Percentiles rank a stretch among this genome's conserved stretches.
These are phyloP conservation scores for Aurelia aurita DNA, from an alignment of 30 jellyfish, hydroid and myxozoan genomes.

Conservation along the genomic window DNA sequence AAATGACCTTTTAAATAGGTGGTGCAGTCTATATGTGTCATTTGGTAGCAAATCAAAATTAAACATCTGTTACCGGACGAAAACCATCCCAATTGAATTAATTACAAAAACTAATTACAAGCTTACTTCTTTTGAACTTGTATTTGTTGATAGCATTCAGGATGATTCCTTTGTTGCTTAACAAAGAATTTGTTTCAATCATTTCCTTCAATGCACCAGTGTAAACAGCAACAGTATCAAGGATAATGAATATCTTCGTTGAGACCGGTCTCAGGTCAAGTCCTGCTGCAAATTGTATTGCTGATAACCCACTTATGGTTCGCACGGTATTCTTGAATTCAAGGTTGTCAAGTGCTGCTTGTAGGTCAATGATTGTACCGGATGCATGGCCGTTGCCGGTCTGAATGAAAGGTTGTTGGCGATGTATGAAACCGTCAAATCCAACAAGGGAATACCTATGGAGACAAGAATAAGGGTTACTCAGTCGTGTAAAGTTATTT, in stretches of 20 bases:
- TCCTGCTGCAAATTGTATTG: slow-evolving; percentile 58
- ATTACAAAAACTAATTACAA: no score
- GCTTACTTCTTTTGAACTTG: slow-evolving; percentile 81
- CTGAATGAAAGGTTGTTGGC: slow-evolving; percentile 85
- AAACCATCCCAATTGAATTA: no score
- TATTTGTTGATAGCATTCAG: slow-evolving; percentile 81
- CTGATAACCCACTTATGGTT: slow-evolving; percentile 45
- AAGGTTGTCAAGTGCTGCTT: slow-evolving; percentile 75
- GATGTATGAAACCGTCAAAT: slow-evolving; percentile 78
- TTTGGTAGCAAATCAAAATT: no score
- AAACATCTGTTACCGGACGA: no score
- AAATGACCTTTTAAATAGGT: no score
- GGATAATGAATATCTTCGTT: slow-evolving; percentile 68
- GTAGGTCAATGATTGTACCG: slow-evolving; percentile 32
- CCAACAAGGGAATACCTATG: slow-evolving; percentile 84
- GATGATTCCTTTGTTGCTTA: slow-evolving; percentile 59
- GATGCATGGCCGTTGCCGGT: slow-evolving; percentile 85
- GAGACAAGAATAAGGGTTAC: background rate
- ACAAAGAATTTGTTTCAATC: slow-evolving; percentile 64
- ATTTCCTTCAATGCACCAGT: slow-evolving; percentile 80
- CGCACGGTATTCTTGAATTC: slow-evolving; percentile 21
- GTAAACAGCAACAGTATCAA: slow-evolving; percentile 84
- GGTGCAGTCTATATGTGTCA: no score
- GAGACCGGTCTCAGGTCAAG: slow-evolving; percentile 60
- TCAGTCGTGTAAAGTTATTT: no score